phyloP scores from a whole-genome alignment of 2,888 invertebrate species.

The Aelia acuminata region DNA sequence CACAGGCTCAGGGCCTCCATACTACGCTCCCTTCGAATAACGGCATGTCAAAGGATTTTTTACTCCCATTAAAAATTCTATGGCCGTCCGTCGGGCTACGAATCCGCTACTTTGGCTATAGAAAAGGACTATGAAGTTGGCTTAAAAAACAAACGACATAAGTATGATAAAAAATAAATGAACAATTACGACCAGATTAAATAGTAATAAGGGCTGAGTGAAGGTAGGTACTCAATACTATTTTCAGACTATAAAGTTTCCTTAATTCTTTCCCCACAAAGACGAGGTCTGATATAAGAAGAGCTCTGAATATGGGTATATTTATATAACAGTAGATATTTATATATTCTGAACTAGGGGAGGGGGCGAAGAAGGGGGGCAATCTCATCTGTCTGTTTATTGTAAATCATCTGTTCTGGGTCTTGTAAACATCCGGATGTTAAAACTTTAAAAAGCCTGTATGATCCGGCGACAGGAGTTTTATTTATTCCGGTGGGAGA shows the following conservation, averaged over 20 bases:
- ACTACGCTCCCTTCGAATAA: no score
- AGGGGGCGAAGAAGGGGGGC: not conserved
- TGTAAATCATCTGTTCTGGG: conserved; percentile 54
- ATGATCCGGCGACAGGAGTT: conserved; percentile 53
- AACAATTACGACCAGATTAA: not conserved
- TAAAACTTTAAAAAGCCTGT: conserved; percentile 58
- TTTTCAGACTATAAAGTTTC: not conserved
- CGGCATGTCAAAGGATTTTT: no score
- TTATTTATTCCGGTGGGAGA: conserved; percentile 42
- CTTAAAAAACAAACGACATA: not conserved
- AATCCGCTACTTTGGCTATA: no score
- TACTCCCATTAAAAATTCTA: no score
- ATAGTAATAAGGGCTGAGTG: not conserved
- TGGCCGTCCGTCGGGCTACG: no score
- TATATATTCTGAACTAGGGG: conserved; percentile 17
- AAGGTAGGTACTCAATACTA: not conserved
- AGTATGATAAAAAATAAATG: not conserved
- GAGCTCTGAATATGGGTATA: conserved; percentile 48
- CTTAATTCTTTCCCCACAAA: not conserved
- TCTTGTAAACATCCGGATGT: conserved; percentile 61
- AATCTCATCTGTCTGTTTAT: conserved; percentile 40
- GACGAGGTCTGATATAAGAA: not conserved
- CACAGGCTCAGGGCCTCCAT: no score
- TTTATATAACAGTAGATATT: conserved; percentile 54
- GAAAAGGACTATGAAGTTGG: no score